phyloP scores from a whole-genome alignment of 2,113 vertebrate species.

The Anseranas semipalmata region DNA sequence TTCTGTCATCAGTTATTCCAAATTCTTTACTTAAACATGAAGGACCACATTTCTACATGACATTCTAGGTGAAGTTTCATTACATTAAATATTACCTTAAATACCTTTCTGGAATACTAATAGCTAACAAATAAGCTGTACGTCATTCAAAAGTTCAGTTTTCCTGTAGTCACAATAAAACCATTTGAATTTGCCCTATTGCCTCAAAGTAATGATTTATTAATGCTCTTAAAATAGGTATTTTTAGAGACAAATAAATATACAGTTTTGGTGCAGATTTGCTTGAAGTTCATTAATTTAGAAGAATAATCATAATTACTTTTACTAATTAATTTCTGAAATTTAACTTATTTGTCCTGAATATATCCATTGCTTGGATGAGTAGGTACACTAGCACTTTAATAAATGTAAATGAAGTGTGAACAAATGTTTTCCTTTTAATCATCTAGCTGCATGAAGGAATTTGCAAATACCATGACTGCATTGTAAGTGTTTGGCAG shows the following conservation, averaged over 20 bases:
- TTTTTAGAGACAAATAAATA: conserved; percentile 34
- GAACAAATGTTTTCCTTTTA: conserved; percentile 64
- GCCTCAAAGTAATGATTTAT: neutral
- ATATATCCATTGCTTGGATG: conserved; percentile 21
- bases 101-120: neutral
- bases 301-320: conserved; percentile 46
- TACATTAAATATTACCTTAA: neutral
- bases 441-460: neutral
- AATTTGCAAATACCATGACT: conserved; percentile 35
- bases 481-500: conserved; percentile 1
- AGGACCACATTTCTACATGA: neutral
- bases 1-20: neutral
- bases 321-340: conserved; percentile 54
- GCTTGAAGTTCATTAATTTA: conserved; percentile 44
- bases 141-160: neutral
- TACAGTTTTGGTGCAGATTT: neutral
- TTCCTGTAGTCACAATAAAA: neutral
- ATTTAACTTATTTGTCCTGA: conserved; percentile 41
- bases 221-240: neutral
- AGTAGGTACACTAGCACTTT: neutral
- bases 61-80: neutral
- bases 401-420: conserved; percentile 55
- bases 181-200: neutral
- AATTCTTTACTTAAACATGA: neutral
- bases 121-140: neutral